Evolutionary conservation across 2,888 invertebrate genomes (phyloP), one percentile per base, ranked within the genome.

Genomic region (Polietes domitor): DNA sequence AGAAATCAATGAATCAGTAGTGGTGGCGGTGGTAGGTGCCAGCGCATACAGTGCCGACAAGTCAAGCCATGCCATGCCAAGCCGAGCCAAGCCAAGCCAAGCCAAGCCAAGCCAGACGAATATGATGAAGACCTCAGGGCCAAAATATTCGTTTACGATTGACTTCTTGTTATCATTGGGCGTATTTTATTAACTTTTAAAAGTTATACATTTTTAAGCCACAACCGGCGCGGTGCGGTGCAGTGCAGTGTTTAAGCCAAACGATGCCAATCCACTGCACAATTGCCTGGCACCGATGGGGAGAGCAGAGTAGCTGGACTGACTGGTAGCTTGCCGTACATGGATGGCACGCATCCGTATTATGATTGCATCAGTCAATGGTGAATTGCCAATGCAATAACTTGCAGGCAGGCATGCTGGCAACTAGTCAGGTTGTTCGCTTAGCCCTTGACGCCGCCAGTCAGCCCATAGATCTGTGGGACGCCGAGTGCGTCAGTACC

Each of bases 171-270:
- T 90, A 90, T 90, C 89, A 89, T 89, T 91, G 90, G 90, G 91
- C 91, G 90, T 90, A 89, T 90, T 91, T 90, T 90, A 90, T 90
- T 91, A 90, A 91, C 91, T 90, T 90, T 90, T 91, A 90, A 91
- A 82, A 85, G 85, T 85, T 86, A 83, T 84, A 71, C 47, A 53
- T 80, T 83, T 10, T 17, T 37, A 2, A 75, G 47, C 53, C 21
- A 21, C 41, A 24, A 68, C 43, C 21, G 19, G 15, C 26, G 10
- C 7, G 21, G 12, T n/a, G n/a, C n/a, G 5, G 32, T 32, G 19
- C 24, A 15, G 58, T n/a, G 17, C 17, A 1, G 12, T n/a, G 32
- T 15, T 61, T 61, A 32, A 28, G 61, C 28, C 61, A 61, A 41
- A 68, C 68, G 4, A 19, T 65, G 41, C 41, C 41, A 41, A 12